Conservation (phyloP, 2,888 invertebrate species). For the Gnatocerus cornutus region DNA sequence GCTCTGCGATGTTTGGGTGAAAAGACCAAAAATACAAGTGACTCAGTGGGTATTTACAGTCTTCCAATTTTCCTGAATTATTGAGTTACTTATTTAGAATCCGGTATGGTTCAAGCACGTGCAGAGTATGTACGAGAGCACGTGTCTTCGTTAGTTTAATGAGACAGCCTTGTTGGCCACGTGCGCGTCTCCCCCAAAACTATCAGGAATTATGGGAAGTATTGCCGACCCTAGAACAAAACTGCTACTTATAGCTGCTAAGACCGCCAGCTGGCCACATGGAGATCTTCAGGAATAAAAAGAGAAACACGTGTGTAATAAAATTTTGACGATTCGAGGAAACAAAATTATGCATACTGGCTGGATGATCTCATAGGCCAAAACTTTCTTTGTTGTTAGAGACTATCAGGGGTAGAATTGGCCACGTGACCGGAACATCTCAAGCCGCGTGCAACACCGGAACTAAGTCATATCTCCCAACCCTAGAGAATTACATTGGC, state of each 20-base stretch:
- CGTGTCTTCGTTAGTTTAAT: conserved; percentile 69
- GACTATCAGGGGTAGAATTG: conserved; percentile 62
- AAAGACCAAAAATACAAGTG: neutral
- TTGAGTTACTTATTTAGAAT: conserved; percentile 56
- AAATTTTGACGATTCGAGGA: too few relatives aligned
- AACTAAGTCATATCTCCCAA: conserved; percentile 64
- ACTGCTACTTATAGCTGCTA: conserved; percentile 33
- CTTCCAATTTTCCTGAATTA: conserved; percentile 47
- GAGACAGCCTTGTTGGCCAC: conserved; percentile 65
- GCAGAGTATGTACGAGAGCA: conserved; percentile 59
- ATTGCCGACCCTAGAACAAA: conserved; percentile 37
- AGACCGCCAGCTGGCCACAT: conserved; percentile 18
- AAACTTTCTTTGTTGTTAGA: too few relatives aligned
- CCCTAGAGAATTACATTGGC: conserved; percentile 50
- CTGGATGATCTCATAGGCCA: too few relatives aligned
- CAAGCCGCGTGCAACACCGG: conserved; percentile 66
- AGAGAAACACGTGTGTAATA: neutral
- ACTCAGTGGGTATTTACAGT: conserved; percentile 22
- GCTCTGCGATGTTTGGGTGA: neutral
- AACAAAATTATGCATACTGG: too few relatives aligned
- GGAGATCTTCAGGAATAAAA: neutral
- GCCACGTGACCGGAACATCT: conserved; percentile 70
- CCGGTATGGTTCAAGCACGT: conserved; percentile 57
- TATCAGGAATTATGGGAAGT: conserved; percentile 42
- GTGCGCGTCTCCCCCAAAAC: conserved; percentile 61